Evolutionary conservation across 2,797 vertebrate species (phyloP).

Genomic region (Ptychadena robeensis): DNA sequence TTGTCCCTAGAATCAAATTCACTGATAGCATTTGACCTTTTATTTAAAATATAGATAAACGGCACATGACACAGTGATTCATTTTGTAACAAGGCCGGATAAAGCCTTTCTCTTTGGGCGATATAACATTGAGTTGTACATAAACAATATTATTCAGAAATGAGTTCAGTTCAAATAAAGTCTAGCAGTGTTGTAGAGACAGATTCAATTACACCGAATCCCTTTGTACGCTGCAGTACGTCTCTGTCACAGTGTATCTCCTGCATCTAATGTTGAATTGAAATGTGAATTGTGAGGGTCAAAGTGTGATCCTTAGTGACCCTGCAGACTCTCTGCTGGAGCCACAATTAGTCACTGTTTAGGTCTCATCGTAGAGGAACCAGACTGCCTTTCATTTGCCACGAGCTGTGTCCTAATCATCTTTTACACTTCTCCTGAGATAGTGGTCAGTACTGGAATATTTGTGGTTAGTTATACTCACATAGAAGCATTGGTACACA

Average conservation of each 20-base stretch:
- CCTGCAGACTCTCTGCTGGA: conserved; percentile 6
- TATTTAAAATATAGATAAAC: neutral
- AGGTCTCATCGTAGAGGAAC: conserved; percentile 19
- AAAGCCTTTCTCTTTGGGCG: neutral
- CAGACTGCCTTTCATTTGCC: neutral
- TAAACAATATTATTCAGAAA: neutral
- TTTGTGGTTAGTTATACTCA: neutral
- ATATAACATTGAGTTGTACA: too few species aligned
- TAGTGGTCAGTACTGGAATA: neutral
- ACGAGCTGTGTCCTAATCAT: neutral
- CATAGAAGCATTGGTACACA: conserved; percentile 7
- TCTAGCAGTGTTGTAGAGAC: neutral
- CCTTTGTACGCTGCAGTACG: conserved; percentile 18
- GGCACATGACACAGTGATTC: neutral
- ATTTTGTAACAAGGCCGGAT: neutral
- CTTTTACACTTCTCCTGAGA: neutral
- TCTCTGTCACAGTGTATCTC: conserved; percentile 7
- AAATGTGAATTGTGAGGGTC: conserved; percentile 33
- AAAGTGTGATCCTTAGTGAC: conserved; percentile 31
- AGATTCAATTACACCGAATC: conserved; percentile 28
- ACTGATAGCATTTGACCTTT: neutral
- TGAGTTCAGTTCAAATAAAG: neutral
- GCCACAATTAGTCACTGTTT: conserved; percentile 57
- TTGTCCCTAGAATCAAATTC: neutral
- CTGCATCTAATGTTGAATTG: conserved; percentile 9